phyloP scores from a whole-genome alignment of 1,140 invertebrate species.

The Cydia strobilella region DNA sequence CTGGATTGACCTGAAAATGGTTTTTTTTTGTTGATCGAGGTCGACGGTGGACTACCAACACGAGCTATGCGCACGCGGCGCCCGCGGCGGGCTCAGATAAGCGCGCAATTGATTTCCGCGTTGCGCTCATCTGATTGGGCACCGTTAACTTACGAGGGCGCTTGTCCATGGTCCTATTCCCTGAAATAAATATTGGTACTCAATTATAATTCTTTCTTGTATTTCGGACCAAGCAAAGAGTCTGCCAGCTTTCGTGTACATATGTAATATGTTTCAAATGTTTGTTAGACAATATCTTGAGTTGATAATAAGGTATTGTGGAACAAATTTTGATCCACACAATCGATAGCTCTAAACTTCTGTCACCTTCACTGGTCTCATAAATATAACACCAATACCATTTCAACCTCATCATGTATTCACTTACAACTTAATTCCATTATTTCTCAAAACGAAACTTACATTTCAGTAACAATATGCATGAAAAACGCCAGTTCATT shows the following conservation, averaged over 20 bases:
- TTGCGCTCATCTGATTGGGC: slow-evolving; percentile 50
- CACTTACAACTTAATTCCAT: slow-evolving; percentile 7
- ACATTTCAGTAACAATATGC: slow-evolving; percentile 31
- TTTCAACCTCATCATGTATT: slow-evolving; percentile 17
- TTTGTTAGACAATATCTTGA: no score
- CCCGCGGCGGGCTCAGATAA: not conserved
- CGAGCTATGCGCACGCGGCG: not conserved
- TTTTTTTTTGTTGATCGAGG: not conserved
- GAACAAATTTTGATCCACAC: not conserved
- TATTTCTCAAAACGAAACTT: slow-evolving; percentile 8
- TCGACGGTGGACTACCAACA: not conserved
- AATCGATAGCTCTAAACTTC: not conserved
- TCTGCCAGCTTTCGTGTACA: no score
- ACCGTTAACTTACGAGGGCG: slow-evolving; percentile 45
- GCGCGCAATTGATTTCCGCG: slow-evolving; percentile 53
- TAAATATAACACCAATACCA: slow-evolving; percentile 21
- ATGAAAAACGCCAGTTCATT: slow-evolving; percentile 20
- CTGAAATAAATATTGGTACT: no score
- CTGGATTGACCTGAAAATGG: no score
- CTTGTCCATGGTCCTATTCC: slow-evolving; percentile 26
- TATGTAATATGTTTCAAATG: no score
- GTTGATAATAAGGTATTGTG: no score
- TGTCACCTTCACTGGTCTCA: not conserved
- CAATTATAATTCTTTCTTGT: no score
- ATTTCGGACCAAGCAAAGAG: no score